phyloP scores from a whole-genome alignment of 1,140 invertebrate genomes.

The Aphidius ervi region DNA sequence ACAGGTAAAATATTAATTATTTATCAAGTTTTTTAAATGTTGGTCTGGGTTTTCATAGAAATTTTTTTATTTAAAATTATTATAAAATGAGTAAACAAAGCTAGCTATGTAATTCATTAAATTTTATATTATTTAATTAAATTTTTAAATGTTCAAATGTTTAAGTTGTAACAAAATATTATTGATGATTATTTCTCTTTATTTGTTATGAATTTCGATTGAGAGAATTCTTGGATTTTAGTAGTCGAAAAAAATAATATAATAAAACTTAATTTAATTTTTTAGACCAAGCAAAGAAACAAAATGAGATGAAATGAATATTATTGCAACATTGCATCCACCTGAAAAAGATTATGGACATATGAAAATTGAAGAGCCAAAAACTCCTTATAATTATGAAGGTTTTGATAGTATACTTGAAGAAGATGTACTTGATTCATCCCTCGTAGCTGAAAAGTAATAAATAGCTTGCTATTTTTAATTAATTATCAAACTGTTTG shows the following conservation, averaged over 20 bases:
- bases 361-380: slow-evolving; percentile 99
- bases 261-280: slow-evolving; percentile 15
- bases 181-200: too few species aligned
- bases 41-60: too few species aligned
- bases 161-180: too few species aligned
- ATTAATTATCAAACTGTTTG: background rate
- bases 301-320: slow-evolving; percentile 99
- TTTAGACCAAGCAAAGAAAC: slow-evolving; percentile 72
- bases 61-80: too few species aligned
- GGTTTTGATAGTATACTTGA: slow-evolving; percentile 67
- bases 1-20: too few species aligned
- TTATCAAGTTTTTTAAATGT: too few species aligned
- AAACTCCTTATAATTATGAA: slow-evolving; percentile 88
- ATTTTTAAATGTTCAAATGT: too few species aligned
- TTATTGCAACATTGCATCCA: slow-evolving; percentile 95
- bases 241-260: background rate
- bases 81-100: too few species aligned
- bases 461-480: slow-evolving; percentile 37
- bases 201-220: background rate
- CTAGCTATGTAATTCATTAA: too few species aligned
- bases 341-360: slow-evolving; percentile 98
- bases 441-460: slow-evolving; percentile 72
- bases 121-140: too few species aligned
- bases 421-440: slow-evolving; percentile 72
- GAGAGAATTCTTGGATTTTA: too few species aligned